phyloP scores from a whole-genome alignment of 2,888 invertebrate species.

The Plutella xylostella region DNA sequence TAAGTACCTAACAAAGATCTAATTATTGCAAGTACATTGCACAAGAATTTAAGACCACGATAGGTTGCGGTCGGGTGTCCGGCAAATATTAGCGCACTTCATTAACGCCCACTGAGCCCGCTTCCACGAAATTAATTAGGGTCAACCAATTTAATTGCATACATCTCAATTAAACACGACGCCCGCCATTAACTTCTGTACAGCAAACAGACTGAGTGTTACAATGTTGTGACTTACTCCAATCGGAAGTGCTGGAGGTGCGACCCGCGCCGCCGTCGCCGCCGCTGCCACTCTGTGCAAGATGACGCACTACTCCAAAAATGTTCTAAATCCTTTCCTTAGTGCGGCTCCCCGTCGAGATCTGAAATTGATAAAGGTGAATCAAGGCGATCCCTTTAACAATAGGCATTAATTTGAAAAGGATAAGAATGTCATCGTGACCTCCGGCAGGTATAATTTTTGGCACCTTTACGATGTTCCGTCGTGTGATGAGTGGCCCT shows the following conservation, averaged over 20 bases:
- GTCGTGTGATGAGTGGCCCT: conserved; percentile 67
- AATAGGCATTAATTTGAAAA: conserved; percentile 64
- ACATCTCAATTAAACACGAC: conserved; percentile 57
- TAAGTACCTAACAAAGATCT: background rate
- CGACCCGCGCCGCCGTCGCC: too few relatives aligned
- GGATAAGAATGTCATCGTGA: conserved; percentile 58
- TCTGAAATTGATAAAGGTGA: conserved; percentile 5
- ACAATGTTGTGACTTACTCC: background rate
- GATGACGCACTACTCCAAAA: too few relatives aligned
- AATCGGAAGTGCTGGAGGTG: background rate
- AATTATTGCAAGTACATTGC: too few relatives aligned
- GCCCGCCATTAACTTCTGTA: conserved; percentile 15
- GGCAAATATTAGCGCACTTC: conserved; percentile 55
- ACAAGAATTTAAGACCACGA: too few relatives aligned
- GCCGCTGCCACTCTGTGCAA: too few relatives aligned
- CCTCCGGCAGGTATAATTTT: conserved; percentile 59
- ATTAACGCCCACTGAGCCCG: conserved; percentile 53
- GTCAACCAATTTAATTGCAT: conserved; percentile 64
- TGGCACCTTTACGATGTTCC: conserved; percentile 67
- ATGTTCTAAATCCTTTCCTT: too few relatives aligned
- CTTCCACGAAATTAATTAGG: conserved; percentile 65
- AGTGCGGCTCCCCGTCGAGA: conserved; percentile 1
- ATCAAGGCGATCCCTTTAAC: conserved; percentile 16
- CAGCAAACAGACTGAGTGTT: background rate
- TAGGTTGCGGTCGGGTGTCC: conserved; percentile 34